These are phyloP conservation scores for Lasioglossum marginatum DNA, from an alignment of 2,888 invertebrate genomes.

Conservation along the genomic window DNA sequence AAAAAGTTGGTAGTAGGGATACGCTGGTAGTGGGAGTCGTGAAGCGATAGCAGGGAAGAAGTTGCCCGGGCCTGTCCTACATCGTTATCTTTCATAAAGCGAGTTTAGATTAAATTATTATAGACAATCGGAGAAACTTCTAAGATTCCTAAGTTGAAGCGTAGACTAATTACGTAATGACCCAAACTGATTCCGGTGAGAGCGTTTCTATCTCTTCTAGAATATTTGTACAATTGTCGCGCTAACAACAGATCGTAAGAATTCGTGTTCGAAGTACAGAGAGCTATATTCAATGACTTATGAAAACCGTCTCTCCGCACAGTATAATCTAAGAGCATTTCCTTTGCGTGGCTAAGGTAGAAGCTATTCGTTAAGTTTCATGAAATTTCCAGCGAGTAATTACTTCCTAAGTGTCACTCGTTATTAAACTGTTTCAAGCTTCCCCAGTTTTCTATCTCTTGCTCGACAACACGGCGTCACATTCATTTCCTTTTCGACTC, in stretches of 20 bases:
- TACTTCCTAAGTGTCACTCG: neutral
- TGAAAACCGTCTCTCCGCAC: constrained; percentile 8
- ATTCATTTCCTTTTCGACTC: neutral
- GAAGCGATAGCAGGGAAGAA: too few species aligned
- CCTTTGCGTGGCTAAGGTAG: constrained; percentile 21
- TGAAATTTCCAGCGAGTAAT: constrained; percentile 1
- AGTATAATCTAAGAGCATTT: constrained; percentile 17
- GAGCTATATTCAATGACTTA: neutral
- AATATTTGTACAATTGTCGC: constrained; percentile 54
- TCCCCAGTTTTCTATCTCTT: neutral
- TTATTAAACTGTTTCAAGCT: neutral
- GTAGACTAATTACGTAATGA: neutral
- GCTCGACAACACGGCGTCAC: neutral
- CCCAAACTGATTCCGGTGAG: constrained; percentile 71
- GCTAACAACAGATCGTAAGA: neutral
- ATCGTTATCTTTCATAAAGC: constrained; percentile 34
- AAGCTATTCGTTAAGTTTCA: neutral
- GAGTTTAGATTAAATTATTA: neutral
- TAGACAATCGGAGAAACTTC: neutral
- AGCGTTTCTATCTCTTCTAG: constrained; percentile 46
- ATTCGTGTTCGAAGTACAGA: constrained; percentile 8
- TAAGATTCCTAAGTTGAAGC: neutral
- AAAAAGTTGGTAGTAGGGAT: too few species aligned
- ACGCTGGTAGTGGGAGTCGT: too few species aligned
- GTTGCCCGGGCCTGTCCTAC: neutral